Conservation (phyloP, 2,888 invertebrate species). For the Netelia fuscicornis region DNA sequence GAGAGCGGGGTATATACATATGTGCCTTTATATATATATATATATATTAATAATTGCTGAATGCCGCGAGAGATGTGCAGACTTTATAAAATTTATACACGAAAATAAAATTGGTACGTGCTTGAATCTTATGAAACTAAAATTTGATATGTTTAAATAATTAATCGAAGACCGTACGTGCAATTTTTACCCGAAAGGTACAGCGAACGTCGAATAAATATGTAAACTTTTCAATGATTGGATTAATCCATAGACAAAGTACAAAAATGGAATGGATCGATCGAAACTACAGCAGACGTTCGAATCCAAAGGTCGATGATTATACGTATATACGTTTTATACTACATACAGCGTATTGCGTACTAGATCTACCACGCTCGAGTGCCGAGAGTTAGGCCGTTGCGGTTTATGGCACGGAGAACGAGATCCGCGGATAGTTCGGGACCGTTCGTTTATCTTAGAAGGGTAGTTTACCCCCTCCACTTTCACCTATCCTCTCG, state of each 20-base stretch:
- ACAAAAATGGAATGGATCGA: no score
- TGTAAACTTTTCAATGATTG: no score
- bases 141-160: no score
- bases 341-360: constrained; percentile 16
- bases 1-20: not conserved
- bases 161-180: no score
- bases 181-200: no score
- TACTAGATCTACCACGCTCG: not conserved
- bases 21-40: not conserved
- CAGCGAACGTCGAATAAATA: no score
- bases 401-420: constrained; percentile 66
- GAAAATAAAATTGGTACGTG: constrained; percentile 58
- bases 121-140: constrained; percentile 12
- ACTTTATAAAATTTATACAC: constrained; percentile 2
- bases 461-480: constrained; percentile 56
- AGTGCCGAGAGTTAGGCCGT: constrained; percentile 65
- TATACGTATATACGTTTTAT: not conserved
- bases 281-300: not conserved
- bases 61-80: constrained; percentile 6
- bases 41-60: not conserved
- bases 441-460: constrained; percentile 63
- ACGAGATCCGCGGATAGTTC: constrained; percentile 59
- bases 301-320: not conserved
- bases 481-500: constrained; percentile 14
- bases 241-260: no score